A percentile compares a stretch with the other conserved stretches of the same genome.
Conservation (phyloP, 2,113 vertebrate genomes). For the Pterocles burchelli region DNA sequence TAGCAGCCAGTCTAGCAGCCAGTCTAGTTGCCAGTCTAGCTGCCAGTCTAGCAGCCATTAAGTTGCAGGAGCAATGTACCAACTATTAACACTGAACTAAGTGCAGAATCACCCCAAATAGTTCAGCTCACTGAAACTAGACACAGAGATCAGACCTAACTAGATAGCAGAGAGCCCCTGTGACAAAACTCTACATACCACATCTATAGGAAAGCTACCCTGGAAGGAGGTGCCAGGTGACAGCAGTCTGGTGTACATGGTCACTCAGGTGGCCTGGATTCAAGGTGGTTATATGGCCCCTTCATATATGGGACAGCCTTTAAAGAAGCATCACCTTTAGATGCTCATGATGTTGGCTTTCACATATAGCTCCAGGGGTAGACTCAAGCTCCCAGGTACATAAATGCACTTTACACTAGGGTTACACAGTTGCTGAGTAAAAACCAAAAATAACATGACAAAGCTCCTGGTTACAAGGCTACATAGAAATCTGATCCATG, state of each 20-base stretch:
- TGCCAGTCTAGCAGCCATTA: background rate
- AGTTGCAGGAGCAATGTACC: background rate
- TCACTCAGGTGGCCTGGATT: rapidly evolving
- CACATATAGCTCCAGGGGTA: rapidly evolving
- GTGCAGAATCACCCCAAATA: background rate
- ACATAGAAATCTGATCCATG: background rate
- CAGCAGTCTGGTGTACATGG: background rate
- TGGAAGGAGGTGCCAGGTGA: background rate
- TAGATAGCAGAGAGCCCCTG: background rate
- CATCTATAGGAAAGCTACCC: background rate
- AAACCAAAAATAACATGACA: background rate
- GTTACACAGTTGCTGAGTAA: background rate
- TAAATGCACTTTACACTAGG: background rate
- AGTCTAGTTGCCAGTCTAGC: too few species aligned
- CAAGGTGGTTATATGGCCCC: background rate
- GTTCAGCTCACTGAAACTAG: background rate
- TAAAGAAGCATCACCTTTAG: background rate
- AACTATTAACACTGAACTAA: background rate
- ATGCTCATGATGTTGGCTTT: background rate
- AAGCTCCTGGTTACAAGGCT: background rate
- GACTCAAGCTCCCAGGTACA: background rate
- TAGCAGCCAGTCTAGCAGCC: background rate
- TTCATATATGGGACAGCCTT: background rate
- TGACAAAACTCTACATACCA: background rate
- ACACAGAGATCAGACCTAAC: background rate